Conservation (phyloP, 2,888 invertebrate genomes). For the Sphaerophoria rueppellii region DNA sequence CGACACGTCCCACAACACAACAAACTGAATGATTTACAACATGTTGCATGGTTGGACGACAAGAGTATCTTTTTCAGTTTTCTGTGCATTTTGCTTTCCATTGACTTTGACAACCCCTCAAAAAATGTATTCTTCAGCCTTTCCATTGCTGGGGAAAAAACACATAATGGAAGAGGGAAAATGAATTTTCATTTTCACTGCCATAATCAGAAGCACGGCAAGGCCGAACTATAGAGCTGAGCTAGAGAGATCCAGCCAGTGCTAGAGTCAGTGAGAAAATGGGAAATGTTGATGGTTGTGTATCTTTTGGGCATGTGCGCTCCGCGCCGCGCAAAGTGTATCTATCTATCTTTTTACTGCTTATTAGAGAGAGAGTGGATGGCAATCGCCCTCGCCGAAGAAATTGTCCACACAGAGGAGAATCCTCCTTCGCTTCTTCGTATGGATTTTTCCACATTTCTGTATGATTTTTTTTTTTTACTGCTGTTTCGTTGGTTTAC, state of each 20-base stretch:
- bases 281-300: slow-evolving; percentile 39
- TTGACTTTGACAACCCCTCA: slow-evolving; percentile 31
- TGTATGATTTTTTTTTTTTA: neutral
- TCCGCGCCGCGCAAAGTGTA: slow-evolving; percentile 28
- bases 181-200: slow-evolving; percentile 23
- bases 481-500: too few species aligned
- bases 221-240: neutral
- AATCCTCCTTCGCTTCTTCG: neutral
- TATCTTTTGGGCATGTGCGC: slow-evolving; percentile 72
- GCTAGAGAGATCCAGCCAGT: slow-evolving; percentile 14
- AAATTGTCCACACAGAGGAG: neutral
- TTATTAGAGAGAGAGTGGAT: slow-evolving; percentile 5
- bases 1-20: slow-evolving; percentile 38
- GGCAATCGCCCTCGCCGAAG: neutral
- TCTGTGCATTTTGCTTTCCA: neutral
- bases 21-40: slow-evolving; percentile 67
- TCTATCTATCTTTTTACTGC: slow-evolving; percentile 42
- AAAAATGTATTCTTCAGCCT: slow-evolving; percentile 40
- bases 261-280: slow-evolving; percentile 22
- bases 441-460: slow-evolving; percentile 14
- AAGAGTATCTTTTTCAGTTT: slow-evolving; percentile 2
- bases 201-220: neutral
- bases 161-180: slow-evolving; percentile 28
- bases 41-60: slow-evolving; percentile 60
- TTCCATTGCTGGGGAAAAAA: slow-evolving; percentile 46